Conservation (phyloP, 2,888 invertebrate genomes). For the Abrostola triplasia region DNA sequence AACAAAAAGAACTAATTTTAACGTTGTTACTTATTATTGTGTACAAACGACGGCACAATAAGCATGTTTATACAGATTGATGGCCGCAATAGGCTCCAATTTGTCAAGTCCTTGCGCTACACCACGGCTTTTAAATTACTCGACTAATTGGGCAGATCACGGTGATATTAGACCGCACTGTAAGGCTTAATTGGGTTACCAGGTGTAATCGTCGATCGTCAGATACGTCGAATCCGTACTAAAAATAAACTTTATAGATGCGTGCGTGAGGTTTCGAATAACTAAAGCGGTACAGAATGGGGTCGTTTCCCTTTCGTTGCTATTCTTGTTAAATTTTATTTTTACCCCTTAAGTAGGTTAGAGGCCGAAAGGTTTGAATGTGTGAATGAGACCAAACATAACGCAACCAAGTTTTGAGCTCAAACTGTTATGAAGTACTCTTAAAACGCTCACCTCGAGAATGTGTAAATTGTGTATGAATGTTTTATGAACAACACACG, state of each 20-base stretch:
- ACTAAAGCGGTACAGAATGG: constrained; percentile 74
- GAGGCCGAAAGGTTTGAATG: constrained; percentile 30
- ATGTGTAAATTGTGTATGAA: not conserved
- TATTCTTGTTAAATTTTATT: constrained; percentile 77
- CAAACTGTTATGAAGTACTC: constrained; percentile 15
- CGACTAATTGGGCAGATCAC: constrained; percentile 74
- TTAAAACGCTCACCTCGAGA: not conserved
- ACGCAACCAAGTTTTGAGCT: constrained; percentile 28
- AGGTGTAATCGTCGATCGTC: constrained; percentile 78
- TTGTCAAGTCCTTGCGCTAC: constrained; percentile 64
- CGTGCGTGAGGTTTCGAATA: constrained; percentile 81
- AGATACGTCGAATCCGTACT: constrained; percentile 76
- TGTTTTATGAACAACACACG: not conserved
- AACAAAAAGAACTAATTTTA: constrained; percentile 26
- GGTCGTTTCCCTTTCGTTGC: constrained; percentile 83
- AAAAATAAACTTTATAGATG: constrained; percentile 84
- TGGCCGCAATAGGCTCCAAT: constrained; percentile 66
- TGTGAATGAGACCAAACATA: constrained; percentile 38
- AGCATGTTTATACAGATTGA: constrained; percentile 66
- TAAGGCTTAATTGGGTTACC: constrained; percentile 77
- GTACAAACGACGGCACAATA: constrained; percentile 50
- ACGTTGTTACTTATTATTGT: constrained; percentile 48
- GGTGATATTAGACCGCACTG: constrained; percentile 71
- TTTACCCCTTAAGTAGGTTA: constrained; percentile 72
- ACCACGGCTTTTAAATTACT: constrained; percentile 60